Percentiles rank a stretch among this genome's conserved stretches.
Evolutionary conservation across 2,797 vertebrate species (phyloP).

Genomic region (Channallabes apus): DNA sequence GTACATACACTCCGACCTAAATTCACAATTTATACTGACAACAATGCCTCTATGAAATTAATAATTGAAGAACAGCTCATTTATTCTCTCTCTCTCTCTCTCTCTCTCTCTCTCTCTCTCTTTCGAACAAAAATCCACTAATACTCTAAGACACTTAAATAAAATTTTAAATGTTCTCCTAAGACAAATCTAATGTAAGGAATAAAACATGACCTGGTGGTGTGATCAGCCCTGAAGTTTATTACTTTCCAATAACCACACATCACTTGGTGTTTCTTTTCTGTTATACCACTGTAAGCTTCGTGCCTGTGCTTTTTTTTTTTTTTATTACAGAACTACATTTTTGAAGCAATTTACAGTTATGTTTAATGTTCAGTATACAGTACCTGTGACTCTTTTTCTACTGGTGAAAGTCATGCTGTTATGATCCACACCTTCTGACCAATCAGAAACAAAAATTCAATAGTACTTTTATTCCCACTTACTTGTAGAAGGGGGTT

Average conservation of each 20-base stretch:
- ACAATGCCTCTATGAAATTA: conserved; percentile 29
- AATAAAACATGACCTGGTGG: neutral
- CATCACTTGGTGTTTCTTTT: neutral
- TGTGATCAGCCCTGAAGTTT: neutral
- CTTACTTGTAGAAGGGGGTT: neutral
- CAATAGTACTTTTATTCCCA: neutral
- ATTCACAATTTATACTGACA: conserved; percentile 1
- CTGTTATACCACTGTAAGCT: neutral
- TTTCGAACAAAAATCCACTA: neutral
- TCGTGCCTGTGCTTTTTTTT: neutral
- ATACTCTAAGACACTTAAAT: neutral
- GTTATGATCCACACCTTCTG: neutral
- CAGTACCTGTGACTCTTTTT: neutral
- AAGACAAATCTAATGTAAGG: neutral
- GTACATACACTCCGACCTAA: neutral
- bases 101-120: neutral
- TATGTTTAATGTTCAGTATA: neutral
- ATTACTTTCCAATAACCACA: neutral
- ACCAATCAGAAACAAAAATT: neutral
- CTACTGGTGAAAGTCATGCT: neutral
- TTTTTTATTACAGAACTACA: neutral
- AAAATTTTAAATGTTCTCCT: neutral
- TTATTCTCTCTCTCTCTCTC: neutral
- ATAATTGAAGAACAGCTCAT: conserved; percentile 41
- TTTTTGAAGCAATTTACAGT: neutral